phyloP scores from a whole-genome alignment of 2,888 invertebrate species.

The Drosophila stalkeri region DNA sequence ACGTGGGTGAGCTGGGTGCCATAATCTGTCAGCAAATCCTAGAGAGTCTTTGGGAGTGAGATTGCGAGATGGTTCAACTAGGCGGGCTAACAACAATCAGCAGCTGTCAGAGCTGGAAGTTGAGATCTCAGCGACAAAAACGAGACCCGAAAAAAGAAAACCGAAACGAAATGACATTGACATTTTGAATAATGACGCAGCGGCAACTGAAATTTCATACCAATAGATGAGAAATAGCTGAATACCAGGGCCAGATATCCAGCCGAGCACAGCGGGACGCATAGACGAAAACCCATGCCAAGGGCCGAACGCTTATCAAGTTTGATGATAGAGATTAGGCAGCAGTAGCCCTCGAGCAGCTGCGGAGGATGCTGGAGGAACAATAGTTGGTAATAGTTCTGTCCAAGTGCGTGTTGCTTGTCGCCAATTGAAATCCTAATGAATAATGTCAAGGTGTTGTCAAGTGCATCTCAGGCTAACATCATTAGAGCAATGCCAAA shows the following conservation, averaged over 20 bases:
- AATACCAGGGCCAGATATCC: conserved; percentile 8
- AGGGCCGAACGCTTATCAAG: conserved; percentile 13
- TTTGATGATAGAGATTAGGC: conserved; percentile 54
- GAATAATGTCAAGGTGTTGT: conserved; percentile 80
- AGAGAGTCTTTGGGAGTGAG: not conserved
- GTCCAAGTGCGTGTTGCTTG: conserved; percentile 46
- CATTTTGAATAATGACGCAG: conserved; percentile 82
- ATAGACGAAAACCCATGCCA: conserved; percentile 18
- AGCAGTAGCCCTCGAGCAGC: conserved; percentile 14
- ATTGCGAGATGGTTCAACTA: conserved; percentile 19
- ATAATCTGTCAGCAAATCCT: conserved; percentile 53
- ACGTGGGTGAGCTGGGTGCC: conserved; percentile 19
- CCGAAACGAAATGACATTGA: conserved; percentile 80
- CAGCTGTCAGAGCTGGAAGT: conserved; percentile 72
- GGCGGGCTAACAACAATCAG: conserved; percentile 63
- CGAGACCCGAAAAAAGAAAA: conserved; percentile 32
- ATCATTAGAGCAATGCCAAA: conserved; percentile 56
- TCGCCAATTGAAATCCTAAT: conserved; percentile 61
- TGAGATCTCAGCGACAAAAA: conserved; percentile 66
- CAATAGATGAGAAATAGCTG: conserved; percentile 22
- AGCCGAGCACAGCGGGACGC: conserved; percentile 17
- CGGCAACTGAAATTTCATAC: conserved; percentile 40
- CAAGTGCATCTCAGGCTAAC: conserved; percentile 73
- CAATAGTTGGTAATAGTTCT: conserved; percentile 12
- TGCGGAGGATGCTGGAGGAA: not conserved